Base-by-base conservation (phyloP, 2,888 invertebrate species). In the Acrobasis consociella region DNA sequence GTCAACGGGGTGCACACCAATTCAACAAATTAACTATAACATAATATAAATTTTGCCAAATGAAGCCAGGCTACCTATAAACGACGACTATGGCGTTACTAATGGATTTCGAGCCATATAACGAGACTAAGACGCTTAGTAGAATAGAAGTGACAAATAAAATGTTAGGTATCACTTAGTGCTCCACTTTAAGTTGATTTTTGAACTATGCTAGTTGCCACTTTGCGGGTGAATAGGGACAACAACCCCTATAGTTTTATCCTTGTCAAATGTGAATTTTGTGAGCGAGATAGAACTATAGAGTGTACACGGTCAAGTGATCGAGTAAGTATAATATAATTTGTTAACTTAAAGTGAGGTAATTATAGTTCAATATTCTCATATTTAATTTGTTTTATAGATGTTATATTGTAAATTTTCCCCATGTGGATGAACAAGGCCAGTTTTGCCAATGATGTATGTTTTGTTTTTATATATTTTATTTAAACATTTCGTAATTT, bases 51-150 rank as follows among this genome's bases (percentile, higher is more conserved):
- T 56, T 56, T 56, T 56, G 56, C 42, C 13, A 10, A 42, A 15
- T 58, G 42, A 17, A 15, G 7, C 13, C 42, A 17, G 13, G 31
- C 9, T n/a, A n/a, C n/a, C n/a, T 13, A 17, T 17, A 37, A 58
- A 9, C 52, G 31, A 58, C 58, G 58, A 58, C 58, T 49, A 10
- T 31, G 0, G 58, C 58, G 15, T 7, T 49, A 17, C 7, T 15
- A 58, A 58, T 22, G 58, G 58, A 58, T 49, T 22, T 38, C 10
- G 56, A 56, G 52, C 38, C 51, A 51, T 51, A 16, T 38, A 5
- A 16, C n/a, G 42, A 62, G 53, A 62, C 55, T 46, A 46, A 15
- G 31, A 62, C 52, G 53, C 53, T 53, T 52, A 52, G 15, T 52
- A 53, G 58, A 49, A n/a, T 58, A 52, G 52, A 17, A 22, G 2